Percentiles rank a stretch among this genome's conserved stretches.
These are phyloP conservation scores for Petrocephalus zakoni DNA, from an alignment of 2,113 vertebrate species.

Conservation along the genomic window DNA sequence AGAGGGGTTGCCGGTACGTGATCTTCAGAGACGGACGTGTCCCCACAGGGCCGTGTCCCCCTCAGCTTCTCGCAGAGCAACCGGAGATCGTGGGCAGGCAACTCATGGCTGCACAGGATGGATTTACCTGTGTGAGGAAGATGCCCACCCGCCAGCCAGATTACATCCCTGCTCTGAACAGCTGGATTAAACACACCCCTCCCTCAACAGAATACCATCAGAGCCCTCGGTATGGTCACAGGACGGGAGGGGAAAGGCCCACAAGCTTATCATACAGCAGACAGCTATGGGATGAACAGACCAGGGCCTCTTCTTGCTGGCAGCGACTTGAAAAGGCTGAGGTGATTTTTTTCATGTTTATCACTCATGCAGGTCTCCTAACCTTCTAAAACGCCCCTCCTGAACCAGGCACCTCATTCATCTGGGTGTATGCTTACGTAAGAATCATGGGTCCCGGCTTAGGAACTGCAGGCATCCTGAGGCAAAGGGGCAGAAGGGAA, in stretches of 20 bases:
- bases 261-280: neutral
- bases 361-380: neutral
- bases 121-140: slow-evolving; percentile 74
- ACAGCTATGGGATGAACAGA: neutral
- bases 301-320: neutral
- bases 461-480: neutral
- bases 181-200: neutral
- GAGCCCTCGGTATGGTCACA: neutral
- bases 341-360: neutral
- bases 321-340: neutral
- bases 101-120: slow-evolving; percentile 80
- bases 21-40: neutral
- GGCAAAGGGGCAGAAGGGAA: neutral
- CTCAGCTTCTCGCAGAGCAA: slow-evolving; percentile 82
- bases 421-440: neutral
- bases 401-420: neutral
- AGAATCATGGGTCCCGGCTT: neutral
- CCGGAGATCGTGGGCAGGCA: slow-evolving; percentile 81
- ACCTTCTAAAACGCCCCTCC: neutral
- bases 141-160: neutral
- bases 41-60: slow-evolving; percentile 42
- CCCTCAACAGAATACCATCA: neutral
- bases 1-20: too few species aligned
- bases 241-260: neutral
- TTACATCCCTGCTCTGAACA: neutral